Conservation (phyloP, 2,113 vertebrate species). For the Speoplatyrhinus poulsoni region DNA sequence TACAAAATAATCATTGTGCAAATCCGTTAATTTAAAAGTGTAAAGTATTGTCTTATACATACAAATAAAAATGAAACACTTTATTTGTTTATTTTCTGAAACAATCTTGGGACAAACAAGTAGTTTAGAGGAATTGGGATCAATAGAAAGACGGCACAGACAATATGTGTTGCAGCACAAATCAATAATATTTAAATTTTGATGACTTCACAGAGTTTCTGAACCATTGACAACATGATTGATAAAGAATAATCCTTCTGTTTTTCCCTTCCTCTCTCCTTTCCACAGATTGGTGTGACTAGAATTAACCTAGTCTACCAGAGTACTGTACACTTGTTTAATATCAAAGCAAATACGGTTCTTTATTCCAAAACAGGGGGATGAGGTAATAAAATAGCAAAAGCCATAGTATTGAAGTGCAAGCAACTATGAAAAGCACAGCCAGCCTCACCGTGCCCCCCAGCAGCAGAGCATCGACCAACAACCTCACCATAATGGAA, state of each 20-base stretch:
- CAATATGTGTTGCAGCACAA: no score
- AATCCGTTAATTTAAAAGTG: no score
- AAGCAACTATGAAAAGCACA: conserved; percentile 38
- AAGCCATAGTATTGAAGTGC: conserved; percentile 3
- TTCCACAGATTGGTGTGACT: neutral
- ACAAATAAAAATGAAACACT: no score
- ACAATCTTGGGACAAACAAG: no score
- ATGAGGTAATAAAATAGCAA: conserved; percentile 39
- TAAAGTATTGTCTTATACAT: no score
- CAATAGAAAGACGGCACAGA: no score
- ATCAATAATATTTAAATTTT: no score
- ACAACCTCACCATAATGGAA: conserved; percentile 15
- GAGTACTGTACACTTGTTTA: neutral
- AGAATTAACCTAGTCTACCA: conserved; percentile 6
- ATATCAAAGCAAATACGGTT: neutral
- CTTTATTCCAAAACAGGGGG: neutral
- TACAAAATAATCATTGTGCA: no score
- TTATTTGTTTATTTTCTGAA: no score
- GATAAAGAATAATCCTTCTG: conserved; percentile 13
- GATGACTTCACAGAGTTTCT: neutral
- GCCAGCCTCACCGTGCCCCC: conserved; percentile 41
- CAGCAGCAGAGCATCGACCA: conserved; percentile 12
- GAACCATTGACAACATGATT: neutral
- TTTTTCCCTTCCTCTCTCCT: conserved; percentile 27
- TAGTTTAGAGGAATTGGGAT: no score